Conservation (phyloP, 1,140 invertebrate genomes). For the Anastrepha ludens region DNA sequence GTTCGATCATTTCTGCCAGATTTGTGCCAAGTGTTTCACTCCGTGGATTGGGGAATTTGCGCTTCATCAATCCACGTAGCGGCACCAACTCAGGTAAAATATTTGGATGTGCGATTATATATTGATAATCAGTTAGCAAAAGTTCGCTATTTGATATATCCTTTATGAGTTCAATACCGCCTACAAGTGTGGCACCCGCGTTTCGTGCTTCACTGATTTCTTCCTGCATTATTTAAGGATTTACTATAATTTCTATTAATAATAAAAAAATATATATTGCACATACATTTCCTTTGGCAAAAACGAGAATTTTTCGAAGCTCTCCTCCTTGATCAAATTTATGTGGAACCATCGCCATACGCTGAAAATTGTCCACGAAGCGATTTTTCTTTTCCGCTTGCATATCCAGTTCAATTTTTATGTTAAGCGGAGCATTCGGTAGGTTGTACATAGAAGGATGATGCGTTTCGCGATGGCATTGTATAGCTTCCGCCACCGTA, state of each 20-base stretch:
- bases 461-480: conserved; percentile 83
- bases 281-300: conserved; percentile 78
- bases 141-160: conserved; percentile 83
- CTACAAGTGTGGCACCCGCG: conserved; percentile 82
- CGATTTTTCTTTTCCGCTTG: conserved; percentile 77
- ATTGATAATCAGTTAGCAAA: conserved; percentile 82
- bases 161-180: conserved; percentile 83
- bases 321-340: conserved; percentile 80
- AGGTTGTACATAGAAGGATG: conserved; percentile 85
- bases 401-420: conserved; percentile 85
- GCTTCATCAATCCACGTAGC: conserved; percentile 84
- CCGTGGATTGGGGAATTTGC: conserved; percentile 82
- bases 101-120: conserved; percentile 84
- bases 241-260: neutral
- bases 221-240: conserved; percentile 67
- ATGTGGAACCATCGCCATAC: conserved; percentile 79
- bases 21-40: conserved; percentile 81
- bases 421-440: conserved; percentile 80
- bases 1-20: conserved; percentile 78
- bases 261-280: neutral
- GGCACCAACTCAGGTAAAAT: conserved; percentile 84
- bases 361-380: conserved; percentile 79
- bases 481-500: conserved; percentile 82
- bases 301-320: conserved; percentile 79
- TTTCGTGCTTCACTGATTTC: conserved; percentile 77